A percentile compares a stretch with the other conserved stretches of the same genome.
Evolutionary conservation across 2,797 vertebrate species (phyloP).

Genomic region (Mormyrus hasselquistii): DNA sequence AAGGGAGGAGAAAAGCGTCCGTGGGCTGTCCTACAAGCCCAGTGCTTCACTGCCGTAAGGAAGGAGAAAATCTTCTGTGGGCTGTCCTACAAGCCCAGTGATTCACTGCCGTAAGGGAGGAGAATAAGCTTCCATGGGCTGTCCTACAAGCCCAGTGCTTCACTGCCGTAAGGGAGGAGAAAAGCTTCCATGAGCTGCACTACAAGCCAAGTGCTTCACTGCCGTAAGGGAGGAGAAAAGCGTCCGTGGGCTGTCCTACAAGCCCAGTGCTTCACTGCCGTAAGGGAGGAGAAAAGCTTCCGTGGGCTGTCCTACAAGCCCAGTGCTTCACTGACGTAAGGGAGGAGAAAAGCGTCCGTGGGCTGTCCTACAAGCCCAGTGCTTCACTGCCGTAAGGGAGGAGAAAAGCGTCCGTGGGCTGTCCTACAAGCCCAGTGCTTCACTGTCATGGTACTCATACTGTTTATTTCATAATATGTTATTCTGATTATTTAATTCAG

Average conservation of each 20-base stretch:
- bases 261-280: constrained; percentile 20
- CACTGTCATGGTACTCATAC: neutral
- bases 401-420: neutral
- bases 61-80: neutral
- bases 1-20: neutral
- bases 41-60: constrained; percentile 23
- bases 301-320: neutral
- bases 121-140: neutral
- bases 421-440: neutral
- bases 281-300: neutral
- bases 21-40: neutral
- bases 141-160: neutral
- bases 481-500: neutral
- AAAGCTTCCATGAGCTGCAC: too few species aligned
- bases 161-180: neutral
- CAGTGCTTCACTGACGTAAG: neutral
- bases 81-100: neutral
- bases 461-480: neutral
- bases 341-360: neutral
- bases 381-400: neutral
- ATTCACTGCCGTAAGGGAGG: neutral
- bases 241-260: too few species aligned
- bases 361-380: neutral
- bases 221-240: too few species aligned
- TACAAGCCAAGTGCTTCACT: too few species aligned